Evolutionary conservation across 2,888 invertebrate species (phyloP).

Genomic region (Pantelozetes paolii): DNA sequence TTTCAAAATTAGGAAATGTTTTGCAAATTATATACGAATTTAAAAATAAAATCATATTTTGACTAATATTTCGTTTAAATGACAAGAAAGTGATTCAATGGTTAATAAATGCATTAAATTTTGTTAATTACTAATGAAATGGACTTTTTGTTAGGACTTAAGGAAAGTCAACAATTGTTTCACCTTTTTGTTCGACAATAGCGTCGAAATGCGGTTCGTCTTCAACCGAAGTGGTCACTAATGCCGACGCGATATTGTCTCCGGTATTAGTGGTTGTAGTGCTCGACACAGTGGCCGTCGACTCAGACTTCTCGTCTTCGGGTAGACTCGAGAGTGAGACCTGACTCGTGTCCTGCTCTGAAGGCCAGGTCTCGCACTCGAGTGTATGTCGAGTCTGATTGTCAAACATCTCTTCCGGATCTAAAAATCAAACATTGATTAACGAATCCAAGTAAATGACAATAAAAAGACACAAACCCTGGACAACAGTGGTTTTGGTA

Average conservation of each 20-base stretch:
- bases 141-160: not conserved
- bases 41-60: not conserved
- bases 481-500: conserved; percentile 43
- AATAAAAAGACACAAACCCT: no score
- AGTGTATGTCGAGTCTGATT: conserved; percentile 50
- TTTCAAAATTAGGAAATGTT: not conserved
- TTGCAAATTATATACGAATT: not conserved
- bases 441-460: no score
- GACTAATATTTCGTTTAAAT: conserved; percentile 5
- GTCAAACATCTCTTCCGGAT: conserved; percentile 52
- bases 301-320: conserved; percentile 48
- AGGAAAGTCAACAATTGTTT: not conserved
- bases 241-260: conserved; percentile 28
- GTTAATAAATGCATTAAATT: not conserved
- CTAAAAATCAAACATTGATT: not conserved
- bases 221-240: conserved; percentile 42
- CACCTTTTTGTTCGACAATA: conserved; percentile 47
- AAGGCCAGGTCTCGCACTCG: conserved; percentile 48
- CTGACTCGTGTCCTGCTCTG: conserved; percentile 49
- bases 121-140: not conserved
- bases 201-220: conserved; percentile 46
- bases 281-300: conserved; percentile 46
- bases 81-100: not conserved
- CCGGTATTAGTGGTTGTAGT: conserved; percentile 41
- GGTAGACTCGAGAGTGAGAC: conserved; percentile 49